Evolutionary conservation across 2,797 vertebrate genomes (phyloP).

Genomic region (Falco biarmicus): DNA sequence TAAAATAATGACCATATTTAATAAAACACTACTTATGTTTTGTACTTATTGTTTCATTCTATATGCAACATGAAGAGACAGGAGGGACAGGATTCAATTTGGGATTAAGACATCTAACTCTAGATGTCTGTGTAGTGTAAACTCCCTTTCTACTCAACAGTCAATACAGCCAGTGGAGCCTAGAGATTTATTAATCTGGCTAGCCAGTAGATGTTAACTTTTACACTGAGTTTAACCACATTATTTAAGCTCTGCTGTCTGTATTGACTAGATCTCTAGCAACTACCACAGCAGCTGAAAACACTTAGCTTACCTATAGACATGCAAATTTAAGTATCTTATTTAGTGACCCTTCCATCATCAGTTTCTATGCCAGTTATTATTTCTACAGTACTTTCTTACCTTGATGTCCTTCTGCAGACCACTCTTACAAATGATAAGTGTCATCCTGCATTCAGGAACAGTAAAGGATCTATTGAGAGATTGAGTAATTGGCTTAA

Average conservation of each 20-base stretch:
- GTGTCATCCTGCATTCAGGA: background rate
- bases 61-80: accelerated
- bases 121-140: background rate
- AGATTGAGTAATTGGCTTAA: background rate
- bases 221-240: background rate
- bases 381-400: background rate
- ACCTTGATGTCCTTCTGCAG: background rate
- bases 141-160: background rate
- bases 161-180: background rate
- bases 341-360: background rate
- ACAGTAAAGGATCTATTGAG: background rate
- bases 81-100: background rate
- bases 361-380: background rate
- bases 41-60: background rate
- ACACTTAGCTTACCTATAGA: background rate
- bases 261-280: background rate
- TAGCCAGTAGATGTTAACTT: background rate
- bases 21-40: background rate
- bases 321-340: background rate
- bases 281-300: background rate
- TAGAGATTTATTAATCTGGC: background rate
- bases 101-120: background rate
- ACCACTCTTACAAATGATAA: background rate
- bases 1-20: background rate
- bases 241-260: background rate